Percentiles rank a stretch among this genome's conserved stretches.
These are phyloP conservation scores for Chlorops oryzae DNA, from an alignment of 1,140 invertebrate species.

Conservation along the genomic window DNA sequence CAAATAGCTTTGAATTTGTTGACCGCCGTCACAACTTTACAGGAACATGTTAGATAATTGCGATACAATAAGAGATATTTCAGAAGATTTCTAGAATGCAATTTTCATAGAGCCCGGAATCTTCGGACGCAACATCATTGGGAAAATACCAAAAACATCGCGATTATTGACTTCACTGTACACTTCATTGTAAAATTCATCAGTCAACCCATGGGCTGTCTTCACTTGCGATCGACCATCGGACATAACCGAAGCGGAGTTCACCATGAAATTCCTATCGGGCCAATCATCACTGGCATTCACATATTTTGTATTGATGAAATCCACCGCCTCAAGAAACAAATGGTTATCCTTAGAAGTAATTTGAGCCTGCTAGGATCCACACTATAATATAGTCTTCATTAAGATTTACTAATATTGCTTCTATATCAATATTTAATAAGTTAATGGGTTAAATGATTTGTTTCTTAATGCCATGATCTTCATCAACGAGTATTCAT, in stretches of 20 bases:
- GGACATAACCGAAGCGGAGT: constrained; percentile 69
- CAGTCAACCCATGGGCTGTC: constrained; percentile 68
- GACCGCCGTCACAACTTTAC: too few relatives aligned
- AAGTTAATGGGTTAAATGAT: too few relatives aligned
- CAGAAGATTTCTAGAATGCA: constrained; percentile 71
- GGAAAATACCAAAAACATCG: constrained; percentile 73
- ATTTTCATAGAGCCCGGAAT: constrained; percentile 71
- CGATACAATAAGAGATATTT: constrained; percentile 82
- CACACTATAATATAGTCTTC: too few relatives aligned
- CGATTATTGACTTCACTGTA: constrained; percentile 62
- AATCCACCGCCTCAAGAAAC: constrained; percentile 75
- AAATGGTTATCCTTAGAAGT: too few relatives aligned
- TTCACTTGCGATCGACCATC: constrained; percentile 63
- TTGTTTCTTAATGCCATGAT: too few relatives aligned
- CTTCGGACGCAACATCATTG: constrained; percentile 81
- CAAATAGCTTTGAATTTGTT: too few relatives aligned
- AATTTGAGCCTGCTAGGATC: too few relatives aligned
- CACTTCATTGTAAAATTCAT: constrained; percentile 72
- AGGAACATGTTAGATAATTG: constrained; percentile 79
- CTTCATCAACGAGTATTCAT: too few relatives aligned
- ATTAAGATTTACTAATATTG: too few relatives aligned
- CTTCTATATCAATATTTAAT: too few relatives aligned
- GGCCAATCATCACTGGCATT: constrained; percentile 80
- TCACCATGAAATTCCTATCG: constrained; percentile 82
- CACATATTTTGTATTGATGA: constrained; percentile 80